Percentiles rank a stretch among this genome's conserved stretches.
phyloP scores from a whole-genome alignment of 2,113 vertebrate genomes.

The Oophaga pumilio region DNA sequence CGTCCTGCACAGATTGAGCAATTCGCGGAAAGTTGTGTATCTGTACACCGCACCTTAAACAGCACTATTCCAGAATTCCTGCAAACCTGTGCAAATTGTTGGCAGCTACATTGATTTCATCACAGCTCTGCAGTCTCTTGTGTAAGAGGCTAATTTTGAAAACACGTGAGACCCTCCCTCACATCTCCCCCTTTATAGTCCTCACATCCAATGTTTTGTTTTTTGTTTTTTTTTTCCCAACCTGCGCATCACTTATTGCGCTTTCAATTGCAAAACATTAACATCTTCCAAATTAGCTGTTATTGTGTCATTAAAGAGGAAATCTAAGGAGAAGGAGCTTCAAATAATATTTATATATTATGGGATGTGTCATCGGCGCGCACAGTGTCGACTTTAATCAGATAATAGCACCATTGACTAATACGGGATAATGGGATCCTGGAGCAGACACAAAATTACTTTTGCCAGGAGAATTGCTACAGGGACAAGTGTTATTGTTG shows the following conservation, averaged over 20 bases:
- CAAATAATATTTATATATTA: slow-evolving; percentile 22
- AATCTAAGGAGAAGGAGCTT: neutral
- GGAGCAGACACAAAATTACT: slow-evolving; percentile 16
- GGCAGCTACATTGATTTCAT: neutral
- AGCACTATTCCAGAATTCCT: neutral
- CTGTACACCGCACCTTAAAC: neutral
- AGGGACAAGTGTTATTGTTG: slow-evolving; percentile 14
- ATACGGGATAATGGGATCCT: slow-evolving; percentile 25
- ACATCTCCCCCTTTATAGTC: neutral
- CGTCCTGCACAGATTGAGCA: neutral
- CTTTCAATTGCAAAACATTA: neutral
- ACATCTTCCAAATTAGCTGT: slow-evolving; percentile 11
- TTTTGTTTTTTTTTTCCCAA: slow-evolving; percentile 10
- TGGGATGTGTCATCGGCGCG: neutral
- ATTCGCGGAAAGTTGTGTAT: neutral
- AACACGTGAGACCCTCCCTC: neutral
- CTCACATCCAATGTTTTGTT: neutral
- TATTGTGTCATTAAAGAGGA: slow-evolving; percentile 7
- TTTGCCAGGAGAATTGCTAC: slow-evolving; percentile 18
- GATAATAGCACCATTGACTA: slow-evolving; percentile 5
- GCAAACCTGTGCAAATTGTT: too few species aligned
- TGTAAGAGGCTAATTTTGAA: slow-evolving; percentile 7
- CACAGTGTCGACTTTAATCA: slow-evolving; percentile 21
- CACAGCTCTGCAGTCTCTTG: slow-evolving; percentile 1
- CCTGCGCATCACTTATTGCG: neutral